Evolutionary conservation across 2,113 vertebrate genomes (phyloP).

Genomic region (Orcinus orca): DNA sequence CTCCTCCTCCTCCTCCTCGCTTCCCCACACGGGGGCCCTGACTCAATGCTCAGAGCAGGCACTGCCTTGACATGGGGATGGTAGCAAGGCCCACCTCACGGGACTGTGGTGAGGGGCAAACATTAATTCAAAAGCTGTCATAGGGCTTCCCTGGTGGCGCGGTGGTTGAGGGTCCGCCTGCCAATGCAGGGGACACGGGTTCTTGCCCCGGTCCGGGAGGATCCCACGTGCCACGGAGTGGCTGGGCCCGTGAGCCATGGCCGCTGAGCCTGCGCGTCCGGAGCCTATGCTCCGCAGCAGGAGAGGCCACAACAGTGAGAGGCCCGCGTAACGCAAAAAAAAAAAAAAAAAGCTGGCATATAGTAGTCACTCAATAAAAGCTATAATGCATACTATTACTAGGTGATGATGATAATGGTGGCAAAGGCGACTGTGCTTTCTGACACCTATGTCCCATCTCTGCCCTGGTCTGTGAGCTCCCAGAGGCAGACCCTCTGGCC

Average conservation of each 20-base stretch:
- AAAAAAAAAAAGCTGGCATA: neutral
- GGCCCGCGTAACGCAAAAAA: no score
- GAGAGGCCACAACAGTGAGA: no score
- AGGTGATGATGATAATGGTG: fast-evolving
- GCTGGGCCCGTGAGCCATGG: no score
- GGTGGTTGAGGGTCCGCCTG: no score
- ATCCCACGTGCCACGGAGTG: no score
- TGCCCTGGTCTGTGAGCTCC: neutral
- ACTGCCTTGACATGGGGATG: neutral
- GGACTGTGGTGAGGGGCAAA: no score
- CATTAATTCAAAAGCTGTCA: neutral
- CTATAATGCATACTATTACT: fast-evolving
- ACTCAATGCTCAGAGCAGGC: neutral
- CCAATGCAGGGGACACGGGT: no score
- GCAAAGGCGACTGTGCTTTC: neutral
- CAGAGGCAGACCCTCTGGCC: neutral
- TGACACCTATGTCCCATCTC: neutral
- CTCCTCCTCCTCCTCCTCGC: neutral
- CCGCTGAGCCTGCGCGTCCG: no score
- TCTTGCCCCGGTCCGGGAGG: no score
- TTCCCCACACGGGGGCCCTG: neutral
- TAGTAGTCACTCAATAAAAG: neutral
- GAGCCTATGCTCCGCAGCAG: no score
- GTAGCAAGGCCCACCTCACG: neutral
- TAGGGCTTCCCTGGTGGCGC: no score